These are phyloP conservation scores for Arge pagana DNA, from an alignment of 2,888 invertebrate genomes.

Conservation along the genomic window DNA sequence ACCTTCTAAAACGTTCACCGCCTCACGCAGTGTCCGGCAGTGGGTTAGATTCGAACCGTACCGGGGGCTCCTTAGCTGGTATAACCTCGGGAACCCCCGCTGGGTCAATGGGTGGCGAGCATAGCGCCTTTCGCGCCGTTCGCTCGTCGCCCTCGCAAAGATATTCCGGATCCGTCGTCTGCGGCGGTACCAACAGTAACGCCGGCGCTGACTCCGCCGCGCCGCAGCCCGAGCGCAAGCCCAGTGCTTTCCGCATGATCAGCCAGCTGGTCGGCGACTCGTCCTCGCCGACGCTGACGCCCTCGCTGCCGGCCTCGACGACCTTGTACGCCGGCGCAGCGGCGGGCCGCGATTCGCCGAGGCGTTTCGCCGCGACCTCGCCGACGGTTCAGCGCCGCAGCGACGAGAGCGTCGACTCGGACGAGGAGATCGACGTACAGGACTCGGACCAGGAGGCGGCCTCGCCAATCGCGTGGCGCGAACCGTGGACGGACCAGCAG, in stretches of 20 bases:
- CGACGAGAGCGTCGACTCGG: slow-evolving; percentile 61
- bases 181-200: slow-evolving; percentile 47
- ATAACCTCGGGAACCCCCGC: slow-evolving; percentile 58
- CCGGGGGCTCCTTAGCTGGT: slow-evolving; percentile 38
- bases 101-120: slow-evolving; percentile 84
- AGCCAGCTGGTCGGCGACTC: slow-evolving; percentile 51
- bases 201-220: slow-evolving; percentile 64
- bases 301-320: slow-evolving; percentile 48
- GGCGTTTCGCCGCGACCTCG: too few relatives aligned
- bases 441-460: slow-evolving; percentile 71
- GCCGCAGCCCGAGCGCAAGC: slow-evolving; percentile 46
- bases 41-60: slow-evolving; percentile 18
- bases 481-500: slow-evolving; percentile 60
- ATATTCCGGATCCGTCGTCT: slow-evolving; percentile 20
- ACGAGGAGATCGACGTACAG: slow-evolving; percentile 86
- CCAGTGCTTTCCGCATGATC: slow-evolving; percentile 55
- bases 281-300: slow-evolving; percentile 37
- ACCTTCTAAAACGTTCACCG: slow-evolving; percentile 81
- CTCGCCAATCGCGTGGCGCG: slow-evolving; percentile 55
- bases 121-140: slow-evolving; percentile 85
- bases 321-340: slow-evolving; percentile 50
- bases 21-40: slow-evolving; percentile 46
- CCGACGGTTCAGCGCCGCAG: slow-evolving; percentile 45
- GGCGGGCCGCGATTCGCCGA: slow-evolving; percentile 43
- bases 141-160: slow-evolving; percentile 60